Evolutionary conservation across 2,888 invertebrate species (phyloP).

Genomic region (Trisateles emortualis): DNA sequence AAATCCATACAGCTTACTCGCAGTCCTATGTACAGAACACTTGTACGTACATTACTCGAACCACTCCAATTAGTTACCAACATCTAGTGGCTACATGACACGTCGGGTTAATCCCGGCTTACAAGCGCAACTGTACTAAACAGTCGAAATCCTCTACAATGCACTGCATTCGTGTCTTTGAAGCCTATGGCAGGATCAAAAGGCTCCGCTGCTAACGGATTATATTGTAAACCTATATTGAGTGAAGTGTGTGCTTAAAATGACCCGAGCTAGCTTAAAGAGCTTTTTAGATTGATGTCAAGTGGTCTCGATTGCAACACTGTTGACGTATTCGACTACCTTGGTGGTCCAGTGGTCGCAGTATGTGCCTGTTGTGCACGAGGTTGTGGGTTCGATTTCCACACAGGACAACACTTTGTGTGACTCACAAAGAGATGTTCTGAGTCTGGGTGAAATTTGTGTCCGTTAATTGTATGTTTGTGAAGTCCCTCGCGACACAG

Average conservation of each 20-base stretch:
- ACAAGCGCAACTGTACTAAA: constrained; percentile 72
- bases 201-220: constrained; percentile 54
- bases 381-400: too few species aligned
- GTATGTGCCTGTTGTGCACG: too few species aligned
- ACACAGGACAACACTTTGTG: too few species aligned
- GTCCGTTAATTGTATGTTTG: too few species aligned
- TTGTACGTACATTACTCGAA: constrained; percentile 64
- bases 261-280: constrained; percentile 27
- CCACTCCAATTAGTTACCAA: constrained; percentile 74
- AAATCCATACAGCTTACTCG: not conserved
- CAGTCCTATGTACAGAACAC: constrained; percentile 43
- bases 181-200: constrained; percentile 83
- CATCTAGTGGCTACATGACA: constrained; percentile 75
- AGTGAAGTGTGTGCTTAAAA: constrained; percentile 33
- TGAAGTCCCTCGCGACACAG: too few species aligned
- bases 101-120: constrained; percentile 75
- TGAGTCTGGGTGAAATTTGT: too few species aligned
- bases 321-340: constrained; percentile 12
- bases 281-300: constrained; percentile 29
- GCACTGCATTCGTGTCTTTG: constrained; percentile 79
- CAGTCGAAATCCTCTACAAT: constrained; percentile 72
- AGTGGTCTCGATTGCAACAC: constrained; percentile 24
- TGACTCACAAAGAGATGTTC: too few species aligned
- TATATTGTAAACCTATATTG: constrained; percentile 40
- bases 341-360: too few species aligned